A percentile compares a stretch with the other conserved stretches of the same genome.
Conservation (phyloP, 2,797 vertebrate genomes). For the Pseudomugil tenellus region DNA sequence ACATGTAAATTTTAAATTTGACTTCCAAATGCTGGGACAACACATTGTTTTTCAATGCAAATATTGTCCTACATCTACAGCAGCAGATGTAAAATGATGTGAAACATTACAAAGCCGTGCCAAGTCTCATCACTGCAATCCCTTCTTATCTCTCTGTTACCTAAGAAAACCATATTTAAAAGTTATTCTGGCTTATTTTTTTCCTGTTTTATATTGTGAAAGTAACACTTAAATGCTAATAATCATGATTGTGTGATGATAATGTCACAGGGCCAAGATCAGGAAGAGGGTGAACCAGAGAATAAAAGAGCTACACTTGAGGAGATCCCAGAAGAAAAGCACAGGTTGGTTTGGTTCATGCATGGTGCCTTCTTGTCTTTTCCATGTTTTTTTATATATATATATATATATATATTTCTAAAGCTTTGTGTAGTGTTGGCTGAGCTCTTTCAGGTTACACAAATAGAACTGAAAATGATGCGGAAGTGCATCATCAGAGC, state of each 20-base stretch:
- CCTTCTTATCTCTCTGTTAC: neutral
- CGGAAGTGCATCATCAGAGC: conserved; percentile 13
- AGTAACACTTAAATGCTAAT: neutral
- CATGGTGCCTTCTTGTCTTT: neutral
- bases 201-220: neutral
- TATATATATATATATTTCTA: no score
- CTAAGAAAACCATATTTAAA: neutral
- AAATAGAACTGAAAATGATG: conserved; percentile 51
- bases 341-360: conserved; percentile 79
- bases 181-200: neutral
- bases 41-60: conserved; percentile 43
- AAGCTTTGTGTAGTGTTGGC: neutral
- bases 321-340: conserved; percentile 78
- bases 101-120: neutral
- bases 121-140: neutral
- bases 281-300: conserved; percentile 79
- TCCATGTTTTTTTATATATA: neutral
- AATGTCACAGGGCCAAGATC: conserved; percentile 78
- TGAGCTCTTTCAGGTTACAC: conserved; percentile 8
- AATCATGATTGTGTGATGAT: conserved; percentile 4
- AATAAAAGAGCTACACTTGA: conserved; percentile 80
- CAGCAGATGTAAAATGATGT: neutral
- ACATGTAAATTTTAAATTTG: conserved; percentile 43
- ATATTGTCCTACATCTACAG: conserved; percentile 2
- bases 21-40: conserved; percentile 36